A percentile compares a stretch with the other conserved stretches of the same genome.
phyloP scores from a whole-genome alignment of 2,888 invertebrate genomes.

The Adineta ricciae region DNA sequence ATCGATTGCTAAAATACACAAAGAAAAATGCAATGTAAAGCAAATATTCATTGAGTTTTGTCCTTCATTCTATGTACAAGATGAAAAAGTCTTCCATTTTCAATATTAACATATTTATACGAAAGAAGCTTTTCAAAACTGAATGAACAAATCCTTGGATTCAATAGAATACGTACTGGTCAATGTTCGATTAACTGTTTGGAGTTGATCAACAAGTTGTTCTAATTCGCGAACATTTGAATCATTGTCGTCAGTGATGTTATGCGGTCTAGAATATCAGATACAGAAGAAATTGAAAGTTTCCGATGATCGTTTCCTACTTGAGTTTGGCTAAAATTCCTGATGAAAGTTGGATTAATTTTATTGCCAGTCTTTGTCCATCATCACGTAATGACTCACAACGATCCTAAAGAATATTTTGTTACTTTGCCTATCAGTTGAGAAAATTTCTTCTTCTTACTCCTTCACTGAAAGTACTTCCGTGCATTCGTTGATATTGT shows the following conservation, averaged over 20 bases:
- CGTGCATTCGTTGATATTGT: neutral
- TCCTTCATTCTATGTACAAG: too few species aligned
- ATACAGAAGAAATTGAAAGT: neutral
- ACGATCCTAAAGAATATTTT: neutral
- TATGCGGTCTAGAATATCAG: neutral
- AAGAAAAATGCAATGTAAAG: too few species aligned
- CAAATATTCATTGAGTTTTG: too few species aligned
- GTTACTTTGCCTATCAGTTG: too few species aligned
- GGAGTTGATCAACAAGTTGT: slow-evolving; percentile 11
- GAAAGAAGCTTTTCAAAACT: too few species aligned
- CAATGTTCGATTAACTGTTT: slow-evolving; percentile 10
- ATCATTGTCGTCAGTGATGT: neutral
- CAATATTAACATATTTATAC: too few species aligned
- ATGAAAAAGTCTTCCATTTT: too few species aligned
- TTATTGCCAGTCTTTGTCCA: slow-evolving; percentile 10
- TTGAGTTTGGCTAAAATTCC: slow-evolving; percentile 2
- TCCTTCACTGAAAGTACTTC: neutral
- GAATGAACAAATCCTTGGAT: too few species aligned
- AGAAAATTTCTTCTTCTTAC: neutral
- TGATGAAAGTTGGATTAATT: neutral
- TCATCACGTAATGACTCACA: slow-evolving; percentile 11
- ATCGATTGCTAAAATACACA: neutral
- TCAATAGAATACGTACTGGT: neutral
- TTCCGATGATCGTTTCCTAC: neutral
- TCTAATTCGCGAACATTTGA: neutral